Base-by-base conservation (phyloP, 2,113 vertebrate genomes). In the Asarcornis scutulata region DNA sequence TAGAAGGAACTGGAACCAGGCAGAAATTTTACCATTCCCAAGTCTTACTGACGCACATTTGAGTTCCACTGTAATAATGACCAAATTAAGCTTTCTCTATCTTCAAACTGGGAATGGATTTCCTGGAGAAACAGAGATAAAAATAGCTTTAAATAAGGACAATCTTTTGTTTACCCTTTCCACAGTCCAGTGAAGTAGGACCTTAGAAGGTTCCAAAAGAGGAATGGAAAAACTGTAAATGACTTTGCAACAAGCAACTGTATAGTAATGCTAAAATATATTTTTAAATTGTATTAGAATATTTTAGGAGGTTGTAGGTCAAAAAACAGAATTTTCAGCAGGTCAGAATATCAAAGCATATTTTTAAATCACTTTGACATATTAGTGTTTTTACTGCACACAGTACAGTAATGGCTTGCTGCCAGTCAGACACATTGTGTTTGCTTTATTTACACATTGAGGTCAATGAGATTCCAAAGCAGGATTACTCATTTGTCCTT, bases 371-470 rank as follows among this genome's bases (percentile, higher is more conserved):
- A 40, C 40, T 90, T 66, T 77, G 92, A 91, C 55, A 29, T 94
- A 77, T 83, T 88, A 83, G 22, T 86, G 67, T 40, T 92, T 93
- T 90, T 92, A 88, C 90, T 93, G 88, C 64, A 82, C 73, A n/a
- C 42, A 83, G 86, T n/a, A 53, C 0, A 0, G 73, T 42, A 38
- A 56, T 92, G 92, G 92, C 73, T 92, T 86, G 34, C 86, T 92
- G 95, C 96, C 95, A 91, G 83, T 64, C 77, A 95, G 80, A 72
- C 66, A 68, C 73, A 82, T 93, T 94, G 86, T 91, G 31, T 46
- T 94, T 77, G 72, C 80, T 84, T 92, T 96, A 93, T 95, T 94
- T 97, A 93, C 73, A 93, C 86, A 84, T 78, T 48, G 83, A 95
- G 86, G 88, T 96, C 91, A 94, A 84, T 81, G 88, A 95, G 88